A percentile compares a stretch with the other conserved stretches of the same genome.
Conservation (phyloP, 1,140 invertebrate genomes). For the Macrobrachium rosenbergii region DNA sequence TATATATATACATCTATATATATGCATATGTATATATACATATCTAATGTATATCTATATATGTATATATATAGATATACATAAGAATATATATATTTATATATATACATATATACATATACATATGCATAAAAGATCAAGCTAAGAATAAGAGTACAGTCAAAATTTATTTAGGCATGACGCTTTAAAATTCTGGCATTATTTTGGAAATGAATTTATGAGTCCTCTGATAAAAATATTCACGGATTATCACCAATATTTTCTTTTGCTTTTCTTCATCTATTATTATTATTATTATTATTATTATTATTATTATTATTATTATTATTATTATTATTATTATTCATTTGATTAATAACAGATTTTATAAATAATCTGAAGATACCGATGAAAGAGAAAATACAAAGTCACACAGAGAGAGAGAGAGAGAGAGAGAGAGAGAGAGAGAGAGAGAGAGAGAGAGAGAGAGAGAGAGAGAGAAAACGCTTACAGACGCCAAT, state of each 20-base stretch:
- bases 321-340: too few relatives aligned
- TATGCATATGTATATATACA: conserved; percentile 21
- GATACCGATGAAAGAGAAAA: not conserved
- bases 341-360: not conserved
- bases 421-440: too few relatives aligned
- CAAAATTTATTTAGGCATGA: too few relatives aligned
- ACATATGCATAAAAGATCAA: not conserved
- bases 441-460: not conserved
- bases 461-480: not conserved
- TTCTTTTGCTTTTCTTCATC: too few relatives aligned
- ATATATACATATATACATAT: conserved; percentile 8
- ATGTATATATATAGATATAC: conserved; percentile 20
- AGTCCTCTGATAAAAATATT: too few relatives aligned
- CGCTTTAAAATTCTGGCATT: too few relatives aligned
- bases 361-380: not conserved
- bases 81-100: not conserved
- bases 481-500: too few relatives aligned
- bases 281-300: too few relatives aligned
- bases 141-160: not conserved
- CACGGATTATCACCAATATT: too few relatives aligned
- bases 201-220: too few relatives aligned
- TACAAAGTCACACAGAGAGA: too few relatives aligned
- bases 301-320: too few relatives aligned
- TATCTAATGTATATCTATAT: conserved; percentile 25
- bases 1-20: conserved; percentile 14